phyloP scores from a whole-genome alignment of 2,797 vertebrate genomes.

The Crypturellus tataupa region DNA sequence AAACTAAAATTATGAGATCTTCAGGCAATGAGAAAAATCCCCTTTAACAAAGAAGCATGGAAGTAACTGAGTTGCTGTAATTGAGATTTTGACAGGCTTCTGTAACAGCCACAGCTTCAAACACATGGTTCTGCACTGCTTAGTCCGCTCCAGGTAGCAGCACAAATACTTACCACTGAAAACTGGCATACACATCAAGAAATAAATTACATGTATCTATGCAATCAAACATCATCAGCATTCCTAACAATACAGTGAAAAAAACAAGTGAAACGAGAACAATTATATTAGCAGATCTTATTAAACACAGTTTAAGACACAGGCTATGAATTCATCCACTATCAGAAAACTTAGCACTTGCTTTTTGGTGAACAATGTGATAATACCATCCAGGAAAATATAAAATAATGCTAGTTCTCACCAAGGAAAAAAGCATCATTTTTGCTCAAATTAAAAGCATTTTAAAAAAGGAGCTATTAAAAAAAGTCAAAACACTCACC shows the following conservation, averaged over 20 bases:
- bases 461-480: not conserved
- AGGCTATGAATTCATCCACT: not conserved
- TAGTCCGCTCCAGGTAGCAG: not conserved
- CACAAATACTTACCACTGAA: not conserved
- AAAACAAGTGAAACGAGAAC: not conserved
- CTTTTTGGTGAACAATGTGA: not conserved
- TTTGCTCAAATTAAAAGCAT: not conserved
- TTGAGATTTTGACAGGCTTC: not conserved
- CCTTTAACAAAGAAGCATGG: not conserved
- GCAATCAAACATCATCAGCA: not conserved
- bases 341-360: not conserved
- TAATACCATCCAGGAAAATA: not conserved
- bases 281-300: not conserved
- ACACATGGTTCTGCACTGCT: not conserved
- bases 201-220: not conserved
- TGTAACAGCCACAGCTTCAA: not conserved
- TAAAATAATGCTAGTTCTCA: not conserved
- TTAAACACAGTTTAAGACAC: not conserved
- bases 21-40: not conserved
- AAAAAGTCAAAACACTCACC: constrained; percentile 78
- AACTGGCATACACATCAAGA: not conserved
- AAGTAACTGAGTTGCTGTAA: not conserved
- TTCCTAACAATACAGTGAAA: not conserved
- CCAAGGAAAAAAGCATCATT: not conserved
- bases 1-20: not conserved